Evolutionary conservation across 2,888 invertebrate species (phyloP), one percentile per base, ranked within the genome.

Genomic region (Drosophila lutescens): DNA sequence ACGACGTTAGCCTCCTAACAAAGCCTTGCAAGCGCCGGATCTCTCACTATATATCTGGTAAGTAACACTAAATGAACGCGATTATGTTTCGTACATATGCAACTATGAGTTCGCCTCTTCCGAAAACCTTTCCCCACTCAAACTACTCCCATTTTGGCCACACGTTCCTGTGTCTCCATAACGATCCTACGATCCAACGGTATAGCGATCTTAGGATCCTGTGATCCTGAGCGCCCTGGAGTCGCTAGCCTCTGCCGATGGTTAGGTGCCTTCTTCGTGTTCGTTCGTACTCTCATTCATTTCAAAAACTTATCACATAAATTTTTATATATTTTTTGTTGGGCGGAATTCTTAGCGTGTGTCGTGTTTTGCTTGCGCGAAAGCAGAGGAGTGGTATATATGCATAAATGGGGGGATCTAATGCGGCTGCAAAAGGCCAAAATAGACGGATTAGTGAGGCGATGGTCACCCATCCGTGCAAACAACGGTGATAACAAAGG

Each of bases 291-390:
- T 69, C 61, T 55, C 56, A 66, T 73, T 76, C 34, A 49, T 84
- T 80, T 78, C 76, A 78, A 87, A 85, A 90, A 90, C 90, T 88
- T 90, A 90, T 90, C 90, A 90, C 90, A 90, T 90, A 90, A 89
- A 88, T 86, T 78, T 86, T 78, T 81, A 74, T 82, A 74, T 80
- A 75, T 65, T 30, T 71, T 44, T 65, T 77, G 26, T 86, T 86
- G 81, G 87, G 88, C 86, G 88, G 88, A 87, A 86, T 87, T 88
- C 78, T 89, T 85, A 86, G 85, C 84, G 86, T 83, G 85, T 81
- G 74, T 82, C 58, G 74, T 69, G 49, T 44, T 43, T 59, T 70
- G 50, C 60, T 71, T 68, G 82, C 83, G 80, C 76, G 57, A 70
- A 78, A 83, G 83, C 85, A 73, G 57, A 79, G 78, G 74, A 74